Evolutionary conservation across 2,888 invertebrate genomes (phyloP).

Genomic region (Podabrus alpinus): DNA sequence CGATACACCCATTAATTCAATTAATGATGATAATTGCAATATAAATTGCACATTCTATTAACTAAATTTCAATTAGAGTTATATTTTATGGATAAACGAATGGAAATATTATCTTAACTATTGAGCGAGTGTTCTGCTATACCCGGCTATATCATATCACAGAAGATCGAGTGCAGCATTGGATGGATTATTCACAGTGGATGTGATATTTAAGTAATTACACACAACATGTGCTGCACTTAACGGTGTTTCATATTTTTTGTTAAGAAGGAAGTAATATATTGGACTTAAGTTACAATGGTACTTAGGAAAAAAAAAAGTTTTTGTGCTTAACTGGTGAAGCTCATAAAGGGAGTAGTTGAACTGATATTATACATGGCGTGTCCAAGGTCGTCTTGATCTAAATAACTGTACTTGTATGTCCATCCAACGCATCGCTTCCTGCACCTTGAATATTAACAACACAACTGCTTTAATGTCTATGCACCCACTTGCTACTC

Average conservation of each 20-base stretch:
- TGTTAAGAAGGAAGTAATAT: not conserved
- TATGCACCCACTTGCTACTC: slow-evolving; percentile 20
- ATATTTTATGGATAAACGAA: not conserved
- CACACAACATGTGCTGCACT: not conserved
- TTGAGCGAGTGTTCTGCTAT: not conserved
- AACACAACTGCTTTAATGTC: slow-evolving; percentile 15
- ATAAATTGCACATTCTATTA: not conserved
- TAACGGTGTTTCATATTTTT: not conserved
- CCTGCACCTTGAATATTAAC: slow-evolving; percentile 27
- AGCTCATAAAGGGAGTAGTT: not conserved
- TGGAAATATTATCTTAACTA: not conserved
- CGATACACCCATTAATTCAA: not conserved
- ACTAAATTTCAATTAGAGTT: not conserved
- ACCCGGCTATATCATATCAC: not conserved
- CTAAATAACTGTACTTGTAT: slow-evolving; percentile 25
- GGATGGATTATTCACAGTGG: not conserved
- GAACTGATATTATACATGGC: slow-evolving; percentile 11
- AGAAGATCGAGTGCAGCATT: not conserved
- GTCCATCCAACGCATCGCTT: slow-evolving; percentile 28
- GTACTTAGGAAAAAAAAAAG: not conserved
- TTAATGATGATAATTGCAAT: not conserved
- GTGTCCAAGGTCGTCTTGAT: slow-evolving; percentile 28
- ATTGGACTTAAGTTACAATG: not conserved
- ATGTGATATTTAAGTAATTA: not conserved
- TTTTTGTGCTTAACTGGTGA: not conserved